Percentiles rank a stretch among this genome's conserved stretches.
Evolutionary conservation across 2,113 vertebrate species (phyloP).

Genomic region (Eublepharis macularius): DNA sequence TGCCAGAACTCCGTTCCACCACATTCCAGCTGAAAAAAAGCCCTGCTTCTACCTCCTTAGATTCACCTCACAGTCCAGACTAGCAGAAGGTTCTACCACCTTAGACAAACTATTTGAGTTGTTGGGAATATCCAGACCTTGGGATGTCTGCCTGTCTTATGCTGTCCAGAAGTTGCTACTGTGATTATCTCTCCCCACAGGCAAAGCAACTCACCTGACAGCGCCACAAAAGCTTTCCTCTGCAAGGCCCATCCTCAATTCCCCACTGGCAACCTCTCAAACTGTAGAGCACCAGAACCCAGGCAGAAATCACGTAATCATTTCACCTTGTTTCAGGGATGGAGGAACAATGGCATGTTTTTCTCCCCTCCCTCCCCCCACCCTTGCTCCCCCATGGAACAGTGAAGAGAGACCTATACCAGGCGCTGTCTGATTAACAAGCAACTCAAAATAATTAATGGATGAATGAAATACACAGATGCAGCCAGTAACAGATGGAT

Average conservation of each 20-base stretch:
- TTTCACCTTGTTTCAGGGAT: background rate
- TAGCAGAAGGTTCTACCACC: too few relatives aligned
- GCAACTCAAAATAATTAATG: slow-evolving; percentile 57
- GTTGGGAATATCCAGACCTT: slow-evolving; percentile 8
- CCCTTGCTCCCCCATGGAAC: rapidly evolving
- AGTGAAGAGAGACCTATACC: background rate
- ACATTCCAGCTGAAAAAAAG: too few relatives aligned
- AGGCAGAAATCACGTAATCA: background rate
- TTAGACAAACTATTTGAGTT: background rate
- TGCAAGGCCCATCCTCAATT: slow-evolving; percentile 9
- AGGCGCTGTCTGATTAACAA: slow-evolving; percentile 27
- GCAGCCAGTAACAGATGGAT: slow-evolving; percentile 65
- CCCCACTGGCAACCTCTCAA: slow-evolving; percentile 15
- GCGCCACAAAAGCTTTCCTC: slow-evolving; percentile 1
- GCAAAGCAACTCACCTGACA: background rate
- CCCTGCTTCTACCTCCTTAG: background rate
- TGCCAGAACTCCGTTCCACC: too few relatives aligned
- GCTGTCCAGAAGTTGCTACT: slow-evolving; percentile 20
- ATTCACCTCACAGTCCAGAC: background rate
- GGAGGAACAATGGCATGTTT: rapidly evolving
- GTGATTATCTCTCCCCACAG: slow-evolving; percentile 61
- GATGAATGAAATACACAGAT: slow-evolving; percentile 23
- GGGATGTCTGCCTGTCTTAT: background rate
- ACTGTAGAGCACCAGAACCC: background rate
- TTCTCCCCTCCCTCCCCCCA: background rate